phyloP scores from a whole-genome alignment of 2,888 invertebrate species.

The Drosophila lutescens region DNA sequence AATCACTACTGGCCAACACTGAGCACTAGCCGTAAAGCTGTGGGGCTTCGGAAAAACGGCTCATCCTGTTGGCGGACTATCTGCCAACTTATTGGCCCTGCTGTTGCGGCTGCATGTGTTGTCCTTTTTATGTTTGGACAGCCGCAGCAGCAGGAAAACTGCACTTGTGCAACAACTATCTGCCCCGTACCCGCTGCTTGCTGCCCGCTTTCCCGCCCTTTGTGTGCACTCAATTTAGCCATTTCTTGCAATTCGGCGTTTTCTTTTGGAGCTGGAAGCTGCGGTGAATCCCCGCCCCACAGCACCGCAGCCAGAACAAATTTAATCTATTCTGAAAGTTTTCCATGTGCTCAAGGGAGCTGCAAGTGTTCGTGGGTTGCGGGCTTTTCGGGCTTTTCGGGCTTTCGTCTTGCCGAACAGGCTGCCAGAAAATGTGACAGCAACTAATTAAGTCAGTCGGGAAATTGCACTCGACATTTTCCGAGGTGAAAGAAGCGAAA shows the following conservation, averaged over 20 bases:
- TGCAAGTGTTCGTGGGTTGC: conserved; percentile 38
- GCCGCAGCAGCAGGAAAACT: conserved; percentile 36
- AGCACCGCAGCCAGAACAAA: conserved; percentile 34
- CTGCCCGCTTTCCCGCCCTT: not conserved
- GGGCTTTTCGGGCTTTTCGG: conserved; percentile 12
- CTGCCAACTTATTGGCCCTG: conserved; percentile 36
- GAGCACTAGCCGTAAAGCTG: conserved; percentile 1
- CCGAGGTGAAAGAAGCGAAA: conserved; percentile 28
- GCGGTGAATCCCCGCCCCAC: conserved; percentile 15
- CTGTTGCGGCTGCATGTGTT: conserved; percentile 47
- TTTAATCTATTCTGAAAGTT: conserved; percentile 53
- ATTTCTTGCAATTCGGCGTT: conserved; percentile 53
- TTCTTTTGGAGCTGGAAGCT: conserved; percentile 27
- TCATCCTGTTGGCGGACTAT: conserved; percentile 31
- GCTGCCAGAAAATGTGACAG: conserved; percentile 43
- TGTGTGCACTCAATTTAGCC: conserved; percentile 65
- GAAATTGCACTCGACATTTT: conserved; percentile 33
- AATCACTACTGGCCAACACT: conserved; percentile 3
- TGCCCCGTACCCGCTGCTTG: not conserved
- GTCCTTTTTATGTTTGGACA: conserved; percentile 45
- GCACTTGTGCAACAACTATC: conserved; percentile 44
- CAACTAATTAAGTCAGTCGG: conserved; percentile 53
- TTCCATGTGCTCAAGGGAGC: conserved; percentile 44
- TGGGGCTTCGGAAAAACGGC: conserved; percentile 1
- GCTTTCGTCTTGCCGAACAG: conserved; percentile 21